Base-by-base conservation (phyloP, 1,140 invertebrate species). In the Scaptomyza montana region DNA sequence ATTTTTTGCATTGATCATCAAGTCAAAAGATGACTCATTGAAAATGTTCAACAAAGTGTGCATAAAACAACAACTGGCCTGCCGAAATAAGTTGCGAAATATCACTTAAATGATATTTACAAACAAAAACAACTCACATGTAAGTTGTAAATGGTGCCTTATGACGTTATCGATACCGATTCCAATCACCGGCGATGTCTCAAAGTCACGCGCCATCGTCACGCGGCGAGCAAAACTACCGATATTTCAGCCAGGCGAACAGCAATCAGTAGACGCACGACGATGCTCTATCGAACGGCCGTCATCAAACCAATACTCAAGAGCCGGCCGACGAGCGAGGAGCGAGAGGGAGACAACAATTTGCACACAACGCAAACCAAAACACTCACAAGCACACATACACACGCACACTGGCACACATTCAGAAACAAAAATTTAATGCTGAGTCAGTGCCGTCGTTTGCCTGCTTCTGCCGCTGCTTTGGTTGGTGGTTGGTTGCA, bases 181-280 rank as follows among this genome's bases (percentile, higher is more conserved):
- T 85, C 72, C 77, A 85, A 85, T 86, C 77, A 80, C 73, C 55
- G 64, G 33, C 65, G 70, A 74, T 70, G 60, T 74, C 39, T 43
- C 3, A 43, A 64, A 74, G 74, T 57, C 81, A 82, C 80, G 80
- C 70, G 80, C 74, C 84, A 86, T 82, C 80, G 80, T 84, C 80
- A 82, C 80, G 80, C 76, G 80, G 80, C 80, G 81, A 80, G 70
- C 75, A 84, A 87, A 87, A 87, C 84, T 91, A 91, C 90, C 90
- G 90, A 91, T 91, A 91, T 91, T 91, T 91, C 46, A 53, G 87
- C 49, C 61, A 89, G 85, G 85, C 74, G 56, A 74, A 39, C 80
- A 89, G 66, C 30, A 79, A 57, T 16, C 25, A 12, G 6, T 6
- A 73, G 63, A 8, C 12, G 53, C 13, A 33, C 68, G 73, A 71